Evolutionary conservation across 1,140 invertebrate genomes (phyloP).

Genomic region (Microvelia longipes): DNA sequence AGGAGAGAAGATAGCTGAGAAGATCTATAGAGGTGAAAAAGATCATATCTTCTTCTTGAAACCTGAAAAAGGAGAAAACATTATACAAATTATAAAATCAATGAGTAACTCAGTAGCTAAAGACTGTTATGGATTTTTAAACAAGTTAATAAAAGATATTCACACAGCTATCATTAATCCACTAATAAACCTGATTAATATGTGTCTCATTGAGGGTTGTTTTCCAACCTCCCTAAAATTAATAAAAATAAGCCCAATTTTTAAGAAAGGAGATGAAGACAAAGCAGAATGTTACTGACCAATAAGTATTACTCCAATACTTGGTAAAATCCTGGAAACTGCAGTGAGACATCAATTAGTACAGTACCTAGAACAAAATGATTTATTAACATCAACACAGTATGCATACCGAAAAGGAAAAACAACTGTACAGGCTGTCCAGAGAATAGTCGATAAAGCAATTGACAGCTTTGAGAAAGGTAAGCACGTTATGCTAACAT

Average conservation of each 20-base stretch:
- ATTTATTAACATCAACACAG: constrained; percentile 14
- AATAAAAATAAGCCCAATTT: not conserved
- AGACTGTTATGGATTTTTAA: not conserved
- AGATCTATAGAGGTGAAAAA: not conserved
- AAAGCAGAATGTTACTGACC: constrained; percentile 16
- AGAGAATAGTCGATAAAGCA: constrained; percentile 10
- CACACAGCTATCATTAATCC: not conserved
- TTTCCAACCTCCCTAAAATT: not conserved
- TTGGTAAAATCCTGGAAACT: constrained; percentile 18
- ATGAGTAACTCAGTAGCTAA: not conserved
- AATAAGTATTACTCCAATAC: constrained; percentile 14
- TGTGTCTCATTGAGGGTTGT: not conserved
- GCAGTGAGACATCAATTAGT: constrained; percentile 14
- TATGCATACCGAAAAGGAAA: constrained; percentile 15
- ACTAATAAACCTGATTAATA: not conserved
- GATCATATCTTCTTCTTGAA: not conserved
- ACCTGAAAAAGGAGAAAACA: not conserved
- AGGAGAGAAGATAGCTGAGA: not conserved
- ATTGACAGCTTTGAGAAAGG: constrained; percentile 10
- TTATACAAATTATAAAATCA: not conserved
- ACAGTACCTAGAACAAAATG: constrained; percentile 11
- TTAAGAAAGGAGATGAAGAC: constrained; percentile 12
- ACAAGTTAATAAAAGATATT: not conserved
- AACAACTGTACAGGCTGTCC: constrained; percentile 14
- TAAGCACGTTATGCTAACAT: not conserved